A percentile compares a stretch with the other conserved stretches of the same genome.
These are phyloP conservation scores for Biston stratarius DNA, from an alignment of 2,888 invertebrate species.

Conservation along the genomic window DNA sequence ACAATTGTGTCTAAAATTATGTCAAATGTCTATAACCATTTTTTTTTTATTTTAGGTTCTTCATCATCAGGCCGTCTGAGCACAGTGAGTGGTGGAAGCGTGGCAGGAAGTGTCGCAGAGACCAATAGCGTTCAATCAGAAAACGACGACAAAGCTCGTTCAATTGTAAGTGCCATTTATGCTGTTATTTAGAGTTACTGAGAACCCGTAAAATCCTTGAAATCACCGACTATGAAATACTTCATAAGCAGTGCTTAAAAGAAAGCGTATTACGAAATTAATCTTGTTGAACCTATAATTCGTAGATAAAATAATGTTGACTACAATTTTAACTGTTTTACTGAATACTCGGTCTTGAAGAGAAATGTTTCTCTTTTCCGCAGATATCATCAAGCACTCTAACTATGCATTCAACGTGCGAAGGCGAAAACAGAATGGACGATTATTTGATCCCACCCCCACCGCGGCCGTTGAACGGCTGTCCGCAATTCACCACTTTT, in stretches of 20 bases:
- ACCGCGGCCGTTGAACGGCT: conserved; percentile 83
- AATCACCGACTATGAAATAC: too few species aligned
- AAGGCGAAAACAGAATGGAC: conserved; percentile 79
- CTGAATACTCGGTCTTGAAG: background rate
- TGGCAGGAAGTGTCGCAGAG: conserved; percentile 93
- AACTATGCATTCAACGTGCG: conserved; percentile 79
- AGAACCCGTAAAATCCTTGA: background rate
- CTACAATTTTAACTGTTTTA: background rate
- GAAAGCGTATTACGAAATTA: too few species aligned
- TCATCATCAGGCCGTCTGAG: conserved; percentile 94
- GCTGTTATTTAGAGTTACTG: background rate
- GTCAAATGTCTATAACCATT: too few species aligned
- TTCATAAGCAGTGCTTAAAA: too few species aligned
- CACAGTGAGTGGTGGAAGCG: conserved; percentile 92
- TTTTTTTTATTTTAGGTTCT: conserved; percentile 85
- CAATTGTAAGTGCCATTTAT: conserved; percentile 68
- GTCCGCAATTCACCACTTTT: conserved; percentile 80
- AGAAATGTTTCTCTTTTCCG: background rate
- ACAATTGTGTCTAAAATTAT: background rate
- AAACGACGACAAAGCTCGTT: conserved; percentile 89
- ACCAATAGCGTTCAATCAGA: conserved; percentile 94
- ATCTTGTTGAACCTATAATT: too few species aligned
- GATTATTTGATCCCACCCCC: conserved; percentile 88
- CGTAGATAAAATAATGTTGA: background rate
- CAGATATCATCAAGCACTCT: conserved; percentile 78